phyloP scores from a whole-genome alignment of 1,140 invertebrate genomes.

The Drosophila sturtevanti region DNA sequence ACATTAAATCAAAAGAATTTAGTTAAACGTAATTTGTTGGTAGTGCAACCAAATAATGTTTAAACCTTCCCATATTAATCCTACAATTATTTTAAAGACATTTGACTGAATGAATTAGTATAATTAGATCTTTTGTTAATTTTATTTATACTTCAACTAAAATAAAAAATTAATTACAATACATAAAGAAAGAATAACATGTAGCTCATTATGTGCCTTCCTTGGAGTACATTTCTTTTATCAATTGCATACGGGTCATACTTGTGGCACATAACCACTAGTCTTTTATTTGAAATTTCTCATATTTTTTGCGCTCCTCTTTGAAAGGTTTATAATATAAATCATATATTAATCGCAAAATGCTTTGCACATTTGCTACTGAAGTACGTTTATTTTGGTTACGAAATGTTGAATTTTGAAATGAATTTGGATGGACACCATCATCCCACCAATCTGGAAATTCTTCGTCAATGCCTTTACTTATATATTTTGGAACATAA shows the following conservation, averaged over 20 bases:
- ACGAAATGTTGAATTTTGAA: slow-evolving; percentile 23
- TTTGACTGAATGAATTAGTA: too few relatives aligned
- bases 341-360: slow-evolving; percentile 34
- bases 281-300: slow-evolving; percentile 39
- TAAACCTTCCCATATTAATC: too few relatives aligned
- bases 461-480: neutral
- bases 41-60: too few relatives aligned
- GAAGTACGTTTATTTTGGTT: slow-evolving; percentile 1
- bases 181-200: too few relatives aligned
- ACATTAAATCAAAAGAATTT: too few relatives aligned
- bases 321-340: slow-evolving; percentile 47
- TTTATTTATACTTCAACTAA: too few relatives aligned
- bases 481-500: neutral
- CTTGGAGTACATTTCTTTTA: slow-evolving; percentile 51
- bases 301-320: slow-evolving; percentile 26
- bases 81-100: too few relatives aligned
- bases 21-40: too few relatives aligned
- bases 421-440: slow-evolving; percentile 31
- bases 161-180: too few relatives aligned
- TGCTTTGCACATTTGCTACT: slow-evolving; percentile 21
- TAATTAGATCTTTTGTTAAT: too few relatives aligned
- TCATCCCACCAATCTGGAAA: slow-evolving; percentile 47
- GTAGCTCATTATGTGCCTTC: slow-evolving; percentile 19
- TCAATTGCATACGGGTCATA: slow-evolving; percentile 44
- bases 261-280: slow-evolving; percentile 40